These are phyloP conservation scores for Pedetes capensis DNA, from an alignment of 2,113 vertebrate genomes.

Conservation along the genomic window DNA sequence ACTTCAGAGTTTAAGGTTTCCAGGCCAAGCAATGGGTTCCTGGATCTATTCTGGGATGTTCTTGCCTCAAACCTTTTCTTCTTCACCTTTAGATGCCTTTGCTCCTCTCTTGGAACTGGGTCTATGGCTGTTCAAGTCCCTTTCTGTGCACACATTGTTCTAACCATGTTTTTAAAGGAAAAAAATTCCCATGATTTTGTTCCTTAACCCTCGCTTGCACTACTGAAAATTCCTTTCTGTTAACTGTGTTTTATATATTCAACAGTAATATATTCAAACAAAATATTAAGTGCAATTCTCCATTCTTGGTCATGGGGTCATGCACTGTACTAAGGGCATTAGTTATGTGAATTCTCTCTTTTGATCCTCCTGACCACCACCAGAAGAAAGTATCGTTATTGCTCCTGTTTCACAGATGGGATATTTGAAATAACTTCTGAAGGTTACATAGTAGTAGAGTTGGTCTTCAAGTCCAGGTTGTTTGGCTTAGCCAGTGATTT, in stretches of 20 bases:
- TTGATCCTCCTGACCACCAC: neutral
- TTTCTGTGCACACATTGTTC: slow-evolving; percentile 3
- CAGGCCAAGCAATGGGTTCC: slow-evolving; percentile 52
- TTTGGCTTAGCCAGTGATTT: neutral
- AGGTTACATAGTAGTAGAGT: neutral
- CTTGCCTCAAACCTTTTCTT: slow-evolving; percentile 35
- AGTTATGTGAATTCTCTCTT: neutral
- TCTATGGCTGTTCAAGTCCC: neutral
- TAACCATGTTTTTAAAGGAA: neutral
- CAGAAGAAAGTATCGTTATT: neutral
- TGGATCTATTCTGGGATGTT: slow-evolving; percentile 60
- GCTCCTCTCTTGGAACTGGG: slow-evolving; percentile 44
- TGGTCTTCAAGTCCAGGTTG: neutral
- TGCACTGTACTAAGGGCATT: neutral
- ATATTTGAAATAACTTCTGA: neutral
- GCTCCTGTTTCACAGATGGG: neutral
- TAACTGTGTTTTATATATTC: neutral
- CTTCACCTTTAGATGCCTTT: slow-evolving; percentile 41
- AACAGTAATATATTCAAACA: neutral
- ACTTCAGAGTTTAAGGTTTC: slow-evolving; percentile 58
- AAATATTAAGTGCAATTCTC: neutral
- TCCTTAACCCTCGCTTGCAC: slow-evolving; percentile 2
- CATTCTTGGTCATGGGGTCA: neutral
- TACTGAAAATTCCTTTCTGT: slow-evolving; percentile 19
- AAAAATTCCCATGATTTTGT: neutral